Base-by-base conservation (phyloP, 2,797 vertebrate genomes). In the Avahi laniger region DNA sequence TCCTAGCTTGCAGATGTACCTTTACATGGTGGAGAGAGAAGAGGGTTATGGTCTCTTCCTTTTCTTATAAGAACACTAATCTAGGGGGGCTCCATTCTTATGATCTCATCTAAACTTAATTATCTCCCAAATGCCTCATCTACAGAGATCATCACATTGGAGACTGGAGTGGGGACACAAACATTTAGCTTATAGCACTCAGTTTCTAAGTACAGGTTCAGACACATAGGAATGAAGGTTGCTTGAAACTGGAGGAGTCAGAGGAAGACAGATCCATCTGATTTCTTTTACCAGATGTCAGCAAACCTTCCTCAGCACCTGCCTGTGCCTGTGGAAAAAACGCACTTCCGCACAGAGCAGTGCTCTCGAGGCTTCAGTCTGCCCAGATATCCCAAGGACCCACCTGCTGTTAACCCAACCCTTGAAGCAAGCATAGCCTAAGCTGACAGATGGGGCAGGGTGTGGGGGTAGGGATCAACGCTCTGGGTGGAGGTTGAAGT, bases 191-290 rank as follows among this genome's bases (percentile, higher is more conserved):
- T 35, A 33, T 9, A 43, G 38, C 24, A 11, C 2, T 80, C 50
- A 8, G 22, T 63, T 75, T 95, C 33, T 73, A 75, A 93, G 57
- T 30, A 69, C 11, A 73, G 54, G 72, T 50, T 83, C 24, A 65
- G 69, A 81, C 9, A 30, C 33, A 22, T 15, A n/a, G 20, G 24
- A 63, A 69, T 30, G 26, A 57, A 94, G 20, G n/a, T 18, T 67
- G 13, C 59, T 70, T 52, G 30, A 61, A 82, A 73, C 17, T 52
- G 43, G 30, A 41, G 20, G 5, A 10, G 1, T 82, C 33, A 7
- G 4, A 72, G 33, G 12, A 61, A 84, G 5, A 54, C 20, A 4
- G 14, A 12, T 4, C 28, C 15, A 5, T 33, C 41, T 1, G 15
- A n/a, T n/a, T 43, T 54, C 18, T 87, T 75, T 50, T 4, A 38